Conservation (phyloP, 2,888 invertebrate genomes). For the Dynastes grantii region DNA sequence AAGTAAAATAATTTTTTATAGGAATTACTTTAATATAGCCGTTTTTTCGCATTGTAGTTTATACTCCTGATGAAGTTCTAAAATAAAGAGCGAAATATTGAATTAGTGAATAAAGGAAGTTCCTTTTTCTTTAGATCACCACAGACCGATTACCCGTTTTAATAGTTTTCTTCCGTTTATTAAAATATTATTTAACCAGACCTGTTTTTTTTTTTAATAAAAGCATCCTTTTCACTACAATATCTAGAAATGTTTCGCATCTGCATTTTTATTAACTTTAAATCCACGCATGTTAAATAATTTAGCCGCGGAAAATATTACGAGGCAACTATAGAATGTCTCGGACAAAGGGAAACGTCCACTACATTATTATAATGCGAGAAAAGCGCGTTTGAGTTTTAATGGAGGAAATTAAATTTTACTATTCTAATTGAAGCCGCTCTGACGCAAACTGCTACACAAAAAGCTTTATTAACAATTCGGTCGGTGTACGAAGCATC, state of each 20-base stretch:
- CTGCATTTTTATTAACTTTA: not conserved
- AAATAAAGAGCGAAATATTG: no score
- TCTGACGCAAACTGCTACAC: not conserved
- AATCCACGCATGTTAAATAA: not conserved
- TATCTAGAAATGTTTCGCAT: not conserved
- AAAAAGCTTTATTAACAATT: conserved; percentile 4
- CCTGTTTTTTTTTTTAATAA: no score
- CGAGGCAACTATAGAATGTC: no score
- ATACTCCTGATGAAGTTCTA: no score
- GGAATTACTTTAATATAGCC: no score
- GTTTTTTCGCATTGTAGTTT: no score
- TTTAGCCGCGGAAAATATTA: not conserved
- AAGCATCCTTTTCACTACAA: not conserved
- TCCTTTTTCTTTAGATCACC: no score
- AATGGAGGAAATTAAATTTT: not conserved
- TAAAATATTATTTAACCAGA: no score
- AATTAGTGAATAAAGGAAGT: no score
- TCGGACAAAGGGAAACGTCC: not conserved
- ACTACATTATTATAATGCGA: not conserved
- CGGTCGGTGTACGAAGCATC: not conserved
- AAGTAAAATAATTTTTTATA: no score
- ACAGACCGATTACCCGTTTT: no score
- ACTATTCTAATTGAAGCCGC: not conserved
- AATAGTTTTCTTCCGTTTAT: no score
- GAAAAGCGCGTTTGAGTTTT: not conserved